phyloP scores from a whole-genome alignment of 2,797 vertebrate genomes.

The Rachycentron canadum region DNA sequence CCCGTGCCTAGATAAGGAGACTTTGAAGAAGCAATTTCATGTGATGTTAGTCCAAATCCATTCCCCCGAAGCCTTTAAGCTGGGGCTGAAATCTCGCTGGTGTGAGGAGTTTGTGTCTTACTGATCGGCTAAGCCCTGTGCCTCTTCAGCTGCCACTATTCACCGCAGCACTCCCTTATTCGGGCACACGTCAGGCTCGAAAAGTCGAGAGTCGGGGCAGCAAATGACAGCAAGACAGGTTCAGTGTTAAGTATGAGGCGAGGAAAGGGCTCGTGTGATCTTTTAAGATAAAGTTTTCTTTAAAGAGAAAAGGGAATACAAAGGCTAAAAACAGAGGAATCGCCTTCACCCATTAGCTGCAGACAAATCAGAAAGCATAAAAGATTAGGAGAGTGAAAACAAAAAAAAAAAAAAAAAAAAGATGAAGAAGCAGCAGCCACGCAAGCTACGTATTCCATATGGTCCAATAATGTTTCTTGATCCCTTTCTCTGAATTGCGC shows the following conservation, averaged over 20 bases:
- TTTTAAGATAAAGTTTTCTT: conserved; percentile 13
- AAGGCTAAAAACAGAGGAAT: conserved; percentile 21
- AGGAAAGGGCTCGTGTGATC: conserved; percentile 1
- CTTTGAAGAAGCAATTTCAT: conserved; percentile 87
- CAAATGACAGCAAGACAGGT: conserved; percentile 34
- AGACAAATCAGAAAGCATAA: conserved; percentile 46
- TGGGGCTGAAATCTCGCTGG: conserved; percentile 77
- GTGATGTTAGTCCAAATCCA: conserved; percentile 85
- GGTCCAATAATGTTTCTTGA: conserved; percentile 48
- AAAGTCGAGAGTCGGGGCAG: conserved; percentile 45
- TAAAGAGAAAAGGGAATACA: conserved; percentile 14
- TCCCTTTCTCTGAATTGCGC: conserved; percentile 28
- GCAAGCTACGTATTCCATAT: conserved; percentile 43
- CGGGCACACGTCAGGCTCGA: conserved; percentile 47
- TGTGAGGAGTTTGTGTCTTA: conserved; percentile 81
- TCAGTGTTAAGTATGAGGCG: conserved; percentile 5
- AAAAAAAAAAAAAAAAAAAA: conserved; percentile 25
- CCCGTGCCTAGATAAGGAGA: conserved; percentile 80
- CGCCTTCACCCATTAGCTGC: conserved; percentile 24
- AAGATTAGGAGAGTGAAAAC: conserved; percentile 28
- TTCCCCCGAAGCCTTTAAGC: conserved; percentile 80
- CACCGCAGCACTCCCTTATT: conserved; percentile 51
- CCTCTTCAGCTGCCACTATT: conserved; percentile 68
- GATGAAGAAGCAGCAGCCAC: conserved; percentile 26
- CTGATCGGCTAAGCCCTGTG: conserved; percentile 72